Percentiles rank a stretch among this genome's conserved stretches.
phyloP scores from a whole-genome alignment of 1,140 invertebrate species.

The Leptinotarsa texana region DNA sequence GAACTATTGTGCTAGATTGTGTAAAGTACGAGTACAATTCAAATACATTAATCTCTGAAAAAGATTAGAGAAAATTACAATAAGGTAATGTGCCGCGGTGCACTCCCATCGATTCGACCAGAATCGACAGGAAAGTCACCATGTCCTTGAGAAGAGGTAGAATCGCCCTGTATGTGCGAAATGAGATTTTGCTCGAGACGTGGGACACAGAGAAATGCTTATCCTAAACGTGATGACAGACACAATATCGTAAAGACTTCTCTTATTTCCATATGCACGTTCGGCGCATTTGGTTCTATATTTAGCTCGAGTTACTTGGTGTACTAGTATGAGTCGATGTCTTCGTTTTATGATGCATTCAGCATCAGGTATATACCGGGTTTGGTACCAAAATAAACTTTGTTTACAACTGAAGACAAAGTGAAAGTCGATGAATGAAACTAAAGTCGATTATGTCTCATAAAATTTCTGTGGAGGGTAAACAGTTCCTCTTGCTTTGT shows the following conservation, averaged over 20 bases:
- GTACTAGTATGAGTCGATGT: neutral
- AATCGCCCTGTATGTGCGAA: neutral
- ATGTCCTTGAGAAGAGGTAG: too few relatives aligned
- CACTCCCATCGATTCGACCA: too few relatives aligned
- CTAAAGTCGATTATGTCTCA: neutral
- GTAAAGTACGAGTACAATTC: too few relatives aligned
- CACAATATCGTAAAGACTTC: slow-evolving; percentile 18
- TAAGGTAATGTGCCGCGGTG: too few relatives aligned
- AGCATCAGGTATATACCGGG: neutral
- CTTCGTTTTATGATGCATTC: neutral
- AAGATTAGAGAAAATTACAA: too few relatives aligned
- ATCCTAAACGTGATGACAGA: slow-evolving; percentile 16
- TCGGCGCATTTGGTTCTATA: slow-evolving; percentile 13
- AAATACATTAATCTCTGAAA: too few relatives aligned
- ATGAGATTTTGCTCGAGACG: neutral
- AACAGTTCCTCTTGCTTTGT: neutral
- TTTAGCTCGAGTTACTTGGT: slow-evolving; percentile 9
- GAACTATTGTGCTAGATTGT: too few relatives aligned
- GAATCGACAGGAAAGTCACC: too few relatives aligned
- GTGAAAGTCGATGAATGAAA: neutral
- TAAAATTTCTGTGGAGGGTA: neutral
- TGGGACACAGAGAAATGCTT: slow-evolving; percentile 13
- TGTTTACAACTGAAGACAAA: neutral
- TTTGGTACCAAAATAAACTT: neutral
- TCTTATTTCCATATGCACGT: slow-evolving; percentile 13